phyloP scores from a whole-genome alignment of 2,797 vertebrate genomes.

The Pantherophis alleghaniensis region DNA sequence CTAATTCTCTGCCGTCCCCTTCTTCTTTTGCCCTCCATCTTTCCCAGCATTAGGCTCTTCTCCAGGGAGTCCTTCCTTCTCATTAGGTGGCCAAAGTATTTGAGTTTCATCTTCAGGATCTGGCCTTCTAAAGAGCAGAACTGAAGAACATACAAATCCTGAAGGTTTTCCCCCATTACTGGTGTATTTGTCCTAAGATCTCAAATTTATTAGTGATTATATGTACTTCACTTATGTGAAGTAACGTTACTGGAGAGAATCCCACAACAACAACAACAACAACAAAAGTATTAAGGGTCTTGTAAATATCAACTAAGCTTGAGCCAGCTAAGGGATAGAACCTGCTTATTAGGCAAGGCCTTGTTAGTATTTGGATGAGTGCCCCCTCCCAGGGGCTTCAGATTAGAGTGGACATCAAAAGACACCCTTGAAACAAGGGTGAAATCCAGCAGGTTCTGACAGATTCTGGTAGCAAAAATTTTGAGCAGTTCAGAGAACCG shows the following conservation, averaged over 20 bases:
- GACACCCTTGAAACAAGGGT: neutral
- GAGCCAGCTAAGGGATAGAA: neutral
- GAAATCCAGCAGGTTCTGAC: no score
- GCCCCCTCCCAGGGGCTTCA: neutral
- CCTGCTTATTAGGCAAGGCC: neutral
- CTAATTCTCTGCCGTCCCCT: no score
- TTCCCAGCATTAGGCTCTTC: no score
- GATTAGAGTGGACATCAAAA: neutral
- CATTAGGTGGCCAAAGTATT: no score
- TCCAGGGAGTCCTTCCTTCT: no score
- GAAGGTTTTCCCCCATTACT: slow-evolving; percentile 33
- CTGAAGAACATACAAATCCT: slow-evolving; percentile 25
- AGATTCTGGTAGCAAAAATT: no score
- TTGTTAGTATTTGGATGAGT: neutral
- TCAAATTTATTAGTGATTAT: slow-evolving; percentile 44
- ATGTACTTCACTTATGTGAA: neutral
- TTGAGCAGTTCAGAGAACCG: no score
- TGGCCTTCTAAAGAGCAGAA: neutral
- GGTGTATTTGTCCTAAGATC: slow-evolving; percentile 32
- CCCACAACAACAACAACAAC: slow-evolving; percentile 45
- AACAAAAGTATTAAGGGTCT: neutral
- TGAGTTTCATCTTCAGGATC: no score
- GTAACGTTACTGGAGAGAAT: slow-evolving; percentile 51
- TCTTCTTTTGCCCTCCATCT: no score
- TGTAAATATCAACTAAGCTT: neutral